Evolutionary conservation across 2,888 invertebrate genomes (phyloP).

Genomic region (Idaea biselata): DNA sequence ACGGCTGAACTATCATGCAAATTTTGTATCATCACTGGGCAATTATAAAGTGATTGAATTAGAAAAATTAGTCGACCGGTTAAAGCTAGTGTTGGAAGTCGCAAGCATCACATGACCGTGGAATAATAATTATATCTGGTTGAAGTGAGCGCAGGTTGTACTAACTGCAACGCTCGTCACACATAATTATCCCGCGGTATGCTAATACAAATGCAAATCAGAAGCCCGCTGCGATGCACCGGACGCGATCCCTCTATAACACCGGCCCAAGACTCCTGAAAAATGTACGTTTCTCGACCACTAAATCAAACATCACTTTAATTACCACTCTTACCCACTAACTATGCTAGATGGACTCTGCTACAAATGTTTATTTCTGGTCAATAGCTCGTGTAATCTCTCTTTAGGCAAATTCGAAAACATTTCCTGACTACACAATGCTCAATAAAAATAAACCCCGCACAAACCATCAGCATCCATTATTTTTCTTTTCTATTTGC

Average conservation of each 20-base stretch:
- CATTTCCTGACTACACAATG: slow-evolving; percentile 52
- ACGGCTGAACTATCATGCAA: slow-evolving; percentile 40
- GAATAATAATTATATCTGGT: slow-evolving; percentile 50
- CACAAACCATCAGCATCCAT: slow-evolving; percentile 67
- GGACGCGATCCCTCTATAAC: slow-evolving; percentile 20
- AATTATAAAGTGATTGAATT: slow-evolving; percentile 31
- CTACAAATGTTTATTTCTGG: slow-evolving; percentile 30
- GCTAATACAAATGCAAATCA: slow-evolving; percentile 74
- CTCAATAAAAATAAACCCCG: slow-evolving; percentile 61
- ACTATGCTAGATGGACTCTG: slow-evolving; percentile 10
- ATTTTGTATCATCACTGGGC: slow-evolving; percentile 30
- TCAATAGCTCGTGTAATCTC: slow-evolving; percentile 46
- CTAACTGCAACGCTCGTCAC: slow-evolving; percentile 56
- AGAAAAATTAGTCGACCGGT: slow-evolving; percentile 29
- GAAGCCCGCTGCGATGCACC: slow-evolving; percentile 36
- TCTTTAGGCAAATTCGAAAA: slow-evolving; percentile 33
- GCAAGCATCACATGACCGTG: slow-evolving; percentile 44
- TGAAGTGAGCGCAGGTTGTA: slow-evolving; percentile 40
- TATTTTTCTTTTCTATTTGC: slow-evolving; percentile 72
- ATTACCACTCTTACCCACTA: slow-evolving; percentile 21
- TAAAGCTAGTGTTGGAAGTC: slow-evolving; percentile 27
- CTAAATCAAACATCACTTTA: slow-evolving; percentile 16
- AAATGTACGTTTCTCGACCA: slow-evolving; percentile 60
- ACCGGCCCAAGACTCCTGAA: slow-evolving; percentile 47
- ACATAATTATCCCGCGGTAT: slow-evolving; percentile 71